Base-by-base conservation (phyloP, 1,140 invertebrate genomes). In the Temnothorax longispinosus region DNA sequence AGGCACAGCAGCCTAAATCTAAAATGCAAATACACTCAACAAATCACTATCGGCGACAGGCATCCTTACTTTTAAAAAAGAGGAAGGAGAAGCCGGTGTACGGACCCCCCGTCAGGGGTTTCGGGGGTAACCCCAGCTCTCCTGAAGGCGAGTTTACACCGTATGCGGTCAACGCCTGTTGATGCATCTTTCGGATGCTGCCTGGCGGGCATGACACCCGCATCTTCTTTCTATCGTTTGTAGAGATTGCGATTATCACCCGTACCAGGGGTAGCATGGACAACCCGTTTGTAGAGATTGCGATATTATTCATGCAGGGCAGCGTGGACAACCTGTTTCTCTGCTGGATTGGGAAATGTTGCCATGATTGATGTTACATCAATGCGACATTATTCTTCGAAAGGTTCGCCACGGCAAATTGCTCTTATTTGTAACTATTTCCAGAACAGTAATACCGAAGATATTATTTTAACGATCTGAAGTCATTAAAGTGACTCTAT, bases 1-100 rank as follows among this genome's bases (percentile, higher is more conserved):
- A 92, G 93, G 91, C 93, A 91, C 93, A 93, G 93, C 93, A 94
- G 93, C 91, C 92, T 94, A 94, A 95, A 95, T 95, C 93, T 95
- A 94, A 95, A 95, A 95, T 95, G 95, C 95, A 95, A 95, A 95
- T 95, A 94, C 88, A 92, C 91, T 94, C 94, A 94, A 95, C 94
- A 95, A 95, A 95, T 95, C 95, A 95, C 93, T 94, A 95, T 95
- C 94, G 94, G 94, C 94, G 94, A 95, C 94, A 93, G 94, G 94
- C 91, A 94, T 94, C 93, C 94, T 94, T 94, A 94, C 92, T 94
- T 93, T 92, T 88, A 90, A 92, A 94, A 94, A 93, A 92, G 92
- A 93, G 94, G 92, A 94, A 94, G 93, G 93, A 93, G 93, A 94
- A 94, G 91, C 93, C 92, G 90, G 92, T 93, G 94, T 76, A 92